These are phyloP conservation scores for Hylaea fasciaria DNA, from an alignment of 2,888 invertebrate species.

Conservation along the genomic window DNA sequence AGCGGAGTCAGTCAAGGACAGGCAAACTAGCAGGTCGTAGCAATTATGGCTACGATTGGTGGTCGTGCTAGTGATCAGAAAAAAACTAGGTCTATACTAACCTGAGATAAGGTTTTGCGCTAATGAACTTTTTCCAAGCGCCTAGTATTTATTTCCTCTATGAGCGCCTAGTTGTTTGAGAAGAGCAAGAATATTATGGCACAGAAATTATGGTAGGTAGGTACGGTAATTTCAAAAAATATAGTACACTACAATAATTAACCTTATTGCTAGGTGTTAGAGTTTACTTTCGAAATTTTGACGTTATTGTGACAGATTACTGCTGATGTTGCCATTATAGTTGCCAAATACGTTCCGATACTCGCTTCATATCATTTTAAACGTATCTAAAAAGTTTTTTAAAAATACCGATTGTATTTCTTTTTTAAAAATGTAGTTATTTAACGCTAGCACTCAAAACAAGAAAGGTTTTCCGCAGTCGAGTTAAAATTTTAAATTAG, in stretches of 20 bases:
- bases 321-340: slow-evolving; percentile 3
- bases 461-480: neutral
- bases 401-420: too few relatives aligned
- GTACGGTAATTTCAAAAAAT: too few relatives aligned
- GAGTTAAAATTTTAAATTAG: neutral
- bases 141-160: too few relatives aligned
- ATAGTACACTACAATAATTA: neutral
- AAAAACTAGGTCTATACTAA: too few relatives aligned
- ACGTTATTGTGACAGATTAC: neutral
- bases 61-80: too few relatives aligned
- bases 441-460: too few relatives aligned
- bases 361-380: neutral
- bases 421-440: too few relatives aligned
- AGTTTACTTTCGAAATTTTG: slow-evolving; percentile 3
- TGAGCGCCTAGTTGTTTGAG: slow-evolving; percentile 7
- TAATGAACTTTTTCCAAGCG: too few relatives aligned
- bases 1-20: neutral
- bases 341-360: slow-evolving; percentile 5
- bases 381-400: neutral
- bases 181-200: too few relatives aligned
- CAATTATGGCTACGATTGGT: too few relatives aligned
- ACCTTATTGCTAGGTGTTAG: neutral
- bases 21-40: neutral
- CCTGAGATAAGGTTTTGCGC: too few relatives aligned
- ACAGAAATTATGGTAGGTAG: too few relatives aligned